Evolutionary conservation across 2,888 invertebrate species (phyloP).

Genomic region (Spodoptera littoralis): DNA sequence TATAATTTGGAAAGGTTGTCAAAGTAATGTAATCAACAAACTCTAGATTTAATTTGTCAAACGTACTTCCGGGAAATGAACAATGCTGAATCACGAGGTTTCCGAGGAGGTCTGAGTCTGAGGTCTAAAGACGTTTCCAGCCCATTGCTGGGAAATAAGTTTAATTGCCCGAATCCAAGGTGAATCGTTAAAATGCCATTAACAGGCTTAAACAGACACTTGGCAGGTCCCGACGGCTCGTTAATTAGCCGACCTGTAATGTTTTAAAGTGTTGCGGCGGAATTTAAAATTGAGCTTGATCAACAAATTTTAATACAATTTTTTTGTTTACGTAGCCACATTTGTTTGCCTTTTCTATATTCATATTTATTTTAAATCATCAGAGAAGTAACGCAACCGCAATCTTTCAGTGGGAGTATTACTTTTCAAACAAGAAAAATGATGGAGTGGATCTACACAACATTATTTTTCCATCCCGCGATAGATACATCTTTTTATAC

Average conservation of each 20-base stretch:
- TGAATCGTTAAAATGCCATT: constrained; percentile 64
- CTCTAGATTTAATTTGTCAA: background rate
- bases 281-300: constrained; percentile 4
- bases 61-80: constrained; percentile 1
- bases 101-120: background rate
- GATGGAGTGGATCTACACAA: constrained; percentile 1
- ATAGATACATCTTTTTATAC: constrained; percentile 3
- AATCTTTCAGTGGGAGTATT: no score
- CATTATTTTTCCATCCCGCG: constrained; percentile 25
- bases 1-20: no score
- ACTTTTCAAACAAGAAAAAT: background rate
- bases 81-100: constrained; percentile 6
- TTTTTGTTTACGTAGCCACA: background rate
- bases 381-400: no score
- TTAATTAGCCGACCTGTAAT: constrained; percentile 48
- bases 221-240: constrained; percentile 27
- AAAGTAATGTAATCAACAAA: background rate
- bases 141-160: constrained; percentile 38
- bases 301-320: background rate
- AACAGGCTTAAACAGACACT: constrained; percentile 55
- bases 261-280: constrained; percentile 29
- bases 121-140: constrained; percentile 22
- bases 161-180: constrained; percentile 52
- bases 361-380: no score
- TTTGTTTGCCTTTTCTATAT: no score